phyloP scores from a whole-genome alignment of 2,888 invertebrate species.

The Troglohyphantes excavatus region DNA sequence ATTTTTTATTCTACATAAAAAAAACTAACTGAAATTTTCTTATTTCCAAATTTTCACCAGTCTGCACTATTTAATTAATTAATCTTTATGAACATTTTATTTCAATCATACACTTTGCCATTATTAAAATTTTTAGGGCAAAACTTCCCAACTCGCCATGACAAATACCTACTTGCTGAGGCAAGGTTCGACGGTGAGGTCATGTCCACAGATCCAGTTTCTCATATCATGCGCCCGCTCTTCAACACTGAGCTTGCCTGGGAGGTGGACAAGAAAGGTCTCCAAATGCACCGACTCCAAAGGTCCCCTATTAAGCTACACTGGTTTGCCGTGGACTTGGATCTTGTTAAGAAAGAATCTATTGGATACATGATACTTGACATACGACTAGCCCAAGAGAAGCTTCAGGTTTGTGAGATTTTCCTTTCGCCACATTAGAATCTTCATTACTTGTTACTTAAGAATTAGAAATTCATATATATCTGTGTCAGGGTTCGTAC shows the following conservation, averaged over 20 bases:
- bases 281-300: slow-evolving; percentile 83
- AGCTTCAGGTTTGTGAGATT: slow-evolving; percentile 55
- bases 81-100: too few relatives aligned
- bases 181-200: slow-evolving; percentile 84
- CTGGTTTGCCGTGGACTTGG: slow-evolving; percentile 82
- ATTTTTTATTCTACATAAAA: too few relatives aligned
- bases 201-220: slow-evolving; percentile 83
- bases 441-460: too few relatives aligned
- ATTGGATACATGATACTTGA: slow-evolving; percentile 84
- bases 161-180: slow-evolving; percentile 82
- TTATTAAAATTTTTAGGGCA: slow-evolving; percentile 82
- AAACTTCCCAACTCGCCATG: slow-evolving; percentile 82
- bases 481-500: too few relatives aligned
- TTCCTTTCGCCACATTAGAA: too few relatives aligned
- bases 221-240: slow-evolving; percentile 82
- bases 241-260: slow-evolving; percentile 84
- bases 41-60: too few relatives aligned
- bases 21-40: too few relatives aligned
- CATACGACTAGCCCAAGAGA: slow-evolving; percentile 82
- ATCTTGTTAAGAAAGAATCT: slow-evolving; percentile 82
- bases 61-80: too few relatives aligned
- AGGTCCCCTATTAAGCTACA: slow-evolving; percentile 83
- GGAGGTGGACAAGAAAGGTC: slow-evolving; percentile 83
- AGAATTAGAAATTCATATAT: too few relatives aligned
- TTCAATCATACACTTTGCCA: too few relatives aligned